Evolutionary conservation across 2,797 vertebrate species (phyloP).

Genomic region (Amniataba percoides): DNA sequence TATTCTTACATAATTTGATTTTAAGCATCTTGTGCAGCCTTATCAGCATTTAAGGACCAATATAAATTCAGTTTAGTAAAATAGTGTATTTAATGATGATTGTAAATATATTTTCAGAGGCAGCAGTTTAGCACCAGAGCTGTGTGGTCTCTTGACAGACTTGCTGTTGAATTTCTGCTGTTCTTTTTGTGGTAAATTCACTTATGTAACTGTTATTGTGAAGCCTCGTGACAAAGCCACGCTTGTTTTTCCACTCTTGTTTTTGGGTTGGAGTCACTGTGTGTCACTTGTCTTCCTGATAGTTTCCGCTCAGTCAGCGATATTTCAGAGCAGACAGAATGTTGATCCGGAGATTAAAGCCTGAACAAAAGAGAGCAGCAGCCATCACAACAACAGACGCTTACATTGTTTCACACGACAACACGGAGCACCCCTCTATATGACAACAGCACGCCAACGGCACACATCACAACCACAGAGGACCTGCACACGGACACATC

Average conservation of each 20-base stretch:
- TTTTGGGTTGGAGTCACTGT: not conserved
- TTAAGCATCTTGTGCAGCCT: not conserved
- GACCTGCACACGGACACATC: slow-evolving; percentile 5
- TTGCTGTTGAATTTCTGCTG: not conserved
- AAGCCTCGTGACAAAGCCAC: not conserved
- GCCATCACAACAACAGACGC: slow-evolving; percentile 44
- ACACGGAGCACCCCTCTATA: slow-evolving; percentile 29
- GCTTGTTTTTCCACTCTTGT: slow-evolving; percentile 32
- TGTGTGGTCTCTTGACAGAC: not conserved
- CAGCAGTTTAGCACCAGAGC: not conserved
- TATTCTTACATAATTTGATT: not conserved
- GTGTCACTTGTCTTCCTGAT: slow-evolving; percentile 7
- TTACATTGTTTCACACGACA: slow-evolving; percentile 31
- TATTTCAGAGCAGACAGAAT: slow-evolving; percentile 73
- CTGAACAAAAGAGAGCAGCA: slow-evolving; percentile 66
- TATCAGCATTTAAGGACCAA: not conserved
- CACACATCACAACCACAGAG: slow-evolving; percentile 2
- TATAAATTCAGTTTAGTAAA: not conserved
- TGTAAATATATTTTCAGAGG: not conserved
- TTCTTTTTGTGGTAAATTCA: not conserved
- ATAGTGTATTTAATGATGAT: not conserved
- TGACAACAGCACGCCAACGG: slow-evolving; percentile 20
- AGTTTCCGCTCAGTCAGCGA: slow-evolving; percentile 60
- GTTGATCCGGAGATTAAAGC: slow-evolving; percentile 80
- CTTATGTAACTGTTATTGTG: not conserved